Evolutionary conservation across 2,797 vertebrate genomes (phyloP).

Genomic region (Aythya fuligula): DNA sequence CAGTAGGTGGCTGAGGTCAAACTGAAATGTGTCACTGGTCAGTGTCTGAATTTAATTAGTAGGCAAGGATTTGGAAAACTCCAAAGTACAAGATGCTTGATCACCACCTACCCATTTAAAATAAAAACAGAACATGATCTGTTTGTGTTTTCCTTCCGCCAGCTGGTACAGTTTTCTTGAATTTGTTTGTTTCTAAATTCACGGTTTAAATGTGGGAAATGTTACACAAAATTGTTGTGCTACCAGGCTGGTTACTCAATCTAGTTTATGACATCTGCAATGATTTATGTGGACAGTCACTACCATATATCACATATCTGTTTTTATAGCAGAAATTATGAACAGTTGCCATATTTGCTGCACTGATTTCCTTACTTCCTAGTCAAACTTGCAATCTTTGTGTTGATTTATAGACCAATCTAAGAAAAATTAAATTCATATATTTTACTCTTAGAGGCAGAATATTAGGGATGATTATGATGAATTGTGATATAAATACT

Average conservation of each 20-base stretch:
- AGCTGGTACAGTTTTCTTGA: constrained; percentile 50
- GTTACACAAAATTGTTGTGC: neutral
- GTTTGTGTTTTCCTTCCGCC: constrained; percentile 41
- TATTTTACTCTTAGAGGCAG: neutral
- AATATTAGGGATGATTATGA: neutral
- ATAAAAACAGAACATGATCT: constrained; percentile 38
- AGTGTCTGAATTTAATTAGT: constrained; percentile 73
- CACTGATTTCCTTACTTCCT: neutral
- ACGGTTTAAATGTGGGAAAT: constrained; percentile 26
- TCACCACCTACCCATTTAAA: constrained; percentile 24
- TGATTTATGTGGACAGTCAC: constrained; percentile 19
- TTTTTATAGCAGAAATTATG: constrained; percentile 10
- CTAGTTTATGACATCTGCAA: constrained; percentile 10
- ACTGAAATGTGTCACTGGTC: constrained; percentile 67
- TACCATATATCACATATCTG: neutral
- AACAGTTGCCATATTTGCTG: neutral
- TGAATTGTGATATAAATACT: constrained; percentile 6
- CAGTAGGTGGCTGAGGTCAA: constrained; percentile 65
- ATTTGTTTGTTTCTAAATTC: constrained; percentile 48
- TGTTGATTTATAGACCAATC: constrained; percentile 11
- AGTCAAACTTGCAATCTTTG: neutral
- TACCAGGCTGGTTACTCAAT: neutral
- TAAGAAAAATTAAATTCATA: neutral
- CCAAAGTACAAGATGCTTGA: constrained; percentile 26
- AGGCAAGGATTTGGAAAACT: neutral